Evolutionary conservation across 2,797 vertebrate species (phyloP).

Genomic region (Dicrostonyx torquatus): DNA sequence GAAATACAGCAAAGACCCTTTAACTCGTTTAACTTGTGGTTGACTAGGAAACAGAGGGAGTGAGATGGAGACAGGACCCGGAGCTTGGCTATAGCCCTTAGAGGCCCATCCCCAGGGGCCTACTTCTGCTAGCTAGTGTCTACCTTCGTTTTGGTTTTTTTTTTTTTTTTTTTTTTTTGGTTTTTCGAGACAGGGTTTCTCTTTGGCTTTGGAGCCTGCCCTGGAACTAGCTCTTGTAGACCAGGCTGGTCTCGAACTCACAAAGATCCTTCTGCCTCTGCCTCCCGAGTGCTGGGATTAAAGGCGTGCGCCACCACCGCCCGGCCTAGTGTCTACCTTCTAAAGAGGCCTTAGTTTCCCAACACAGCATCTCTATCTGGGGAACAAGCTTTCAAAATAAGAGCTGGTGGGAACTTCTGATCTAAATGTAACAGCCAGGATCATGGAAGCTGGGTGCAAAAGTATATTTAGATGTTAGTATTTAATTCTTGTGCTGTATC

Average conservation of each 20-base stretch:
- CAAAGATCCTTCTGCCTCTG: too few species aligned
- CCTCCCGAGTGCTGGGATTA: too few species aligned
- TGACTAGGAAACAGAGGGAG: neutral
- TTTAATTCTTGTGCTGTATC: conserved; percentile 22
- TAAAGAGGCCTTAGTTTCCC: neutral
- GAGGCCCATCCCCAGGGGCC: neutral
- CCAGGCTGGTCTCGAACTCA: too few species aligned
- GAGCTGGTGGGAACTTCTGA: neutral
- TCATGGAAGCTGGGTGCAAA: neutral
- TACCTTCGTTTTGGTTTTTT: too few species aligned
- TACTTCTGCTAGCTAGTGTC: neutral
- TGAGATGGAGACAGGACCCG: neutral
- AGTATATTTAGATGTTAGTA: neutral
- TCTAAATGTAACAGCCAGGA: neutral
- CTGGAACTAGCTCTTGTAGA: too few species aligned
- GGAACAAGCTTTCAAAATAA: neutral
- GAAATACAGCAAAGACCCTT: too few species aligned
- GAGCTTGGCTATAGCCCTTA: neutral
- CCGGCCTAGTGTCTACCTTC: neutral
- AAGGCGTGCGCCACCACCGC: too few species aligned
- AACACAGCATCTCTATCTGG: neutral
- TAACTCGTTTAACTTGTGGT: neutral
- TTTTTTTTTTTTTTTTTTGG: too few species aligned
- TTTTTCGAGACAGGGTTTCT: too few species aligned
- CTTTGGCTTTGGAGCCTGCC: too few species aligned